Percentiles rank a stretch among this genome's conserved stretches.
These are phyloP conservation scores for Uromys caudimaculatus DNA, from an alignment of 2,797 vertebrate genomes.

Conservation along the genomic window DNA sequence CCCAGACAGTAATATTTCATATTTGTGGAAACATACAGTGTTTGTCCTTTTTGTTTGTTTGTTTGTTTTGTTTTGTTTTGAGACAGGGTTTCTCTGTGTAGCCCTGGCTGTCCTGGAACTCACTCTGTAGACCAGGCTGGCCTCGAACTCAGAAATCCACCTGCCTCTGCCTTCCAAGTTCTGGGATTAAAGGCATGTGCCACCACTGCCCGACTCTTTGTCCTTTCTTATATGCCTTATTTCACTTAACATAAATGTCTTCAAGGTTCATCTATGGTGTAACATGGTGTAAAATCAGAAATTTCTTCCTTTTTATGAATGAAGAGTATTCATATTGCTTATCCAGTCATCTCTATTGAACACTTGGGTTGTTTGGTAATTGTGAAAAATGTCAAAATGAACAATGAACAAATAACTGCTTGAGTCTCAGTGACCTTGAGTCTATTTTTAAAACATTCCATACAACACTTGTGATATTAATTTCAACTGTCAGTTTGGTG, in stretches of 20 bases:
- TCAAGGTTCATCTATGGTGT: background rate
- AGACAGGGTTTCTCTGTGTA: too few species aligned
- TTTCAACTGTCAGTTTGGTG: background rate
- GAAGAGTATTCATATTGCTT: background rate
- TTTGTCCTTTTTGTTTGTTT: background rate
- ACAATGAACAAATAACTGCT: background rate
- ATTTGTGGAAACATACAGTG: background rate
- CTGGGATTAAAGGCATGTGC: too few species aligned
- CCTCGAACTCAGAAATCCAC: too few species aligned
- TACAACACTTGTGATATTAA: background rate
- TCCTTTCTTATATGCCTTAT: background rate
- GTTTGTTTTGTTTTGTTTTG: background rate
- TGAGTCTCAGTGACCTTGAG: background rate
- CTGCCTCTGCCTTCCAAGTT: too few species aligned
- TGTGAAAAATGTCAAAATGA: background rate
- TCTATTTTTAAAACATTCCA: background rate
- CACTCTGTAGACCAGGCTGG: too few species aligned
- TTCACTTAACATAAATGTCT: conserved; percentile 34
- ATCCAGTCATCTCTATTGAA: background rate
- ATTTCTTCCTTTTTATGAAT: background rate
- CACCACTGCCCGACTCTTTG: too few species aligned
- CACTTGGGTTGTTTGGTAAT: background rate
- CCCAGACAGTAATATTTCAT: background rate
- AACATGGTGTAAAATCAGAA: conserved; percentile 2
- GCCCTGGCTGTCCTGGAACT: too few species aligned